These are phyloP conservation scores for Cephus pulcher DNA, from an alignment of 2,888 invertebrate species.

Conservation along the genomic window DNA sequence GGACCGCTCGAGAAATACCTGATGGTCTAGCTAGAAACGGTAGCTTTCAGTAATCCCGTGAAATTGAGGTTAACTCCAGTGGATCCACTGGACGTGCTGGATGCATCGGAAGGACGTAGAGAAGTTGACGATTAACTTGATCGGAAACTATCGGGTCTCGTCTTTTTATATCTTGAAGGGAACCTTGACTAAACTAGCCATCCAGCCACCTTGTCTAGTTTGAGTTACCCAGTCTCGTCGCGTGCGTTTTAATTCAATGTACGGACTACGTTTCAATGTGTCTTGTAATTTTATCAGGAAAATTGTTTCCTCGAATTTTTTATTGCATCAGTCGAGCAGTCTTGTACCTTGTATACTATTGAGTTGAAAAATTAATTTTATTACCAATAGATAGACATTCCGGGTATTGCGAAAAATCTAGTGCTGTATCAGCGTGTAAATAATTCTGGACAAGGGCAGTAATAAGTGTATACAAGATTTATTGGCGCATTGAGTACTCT, in stretches of 20 bases:
- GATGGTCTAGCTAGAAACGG: not conserved
- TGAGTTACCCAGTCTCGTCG: conserved; percentile 20
- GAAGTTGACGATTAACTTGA: not conserved
- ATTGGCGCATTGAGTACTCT: not conserved
- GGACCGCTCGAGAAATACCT: not conserved
- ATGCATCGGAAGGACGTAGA: not conserved
- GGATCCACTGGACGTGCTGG: not conserved
- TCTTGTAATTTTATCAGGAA: conserved; percentile 44
- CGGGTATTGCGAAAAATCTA: not conserved
- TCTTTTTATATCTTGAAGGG: not conserved
- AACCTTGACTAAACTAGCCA: not conserved
- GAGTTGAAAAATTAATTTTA: not conserved
- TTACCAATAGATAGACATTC: not conserved
- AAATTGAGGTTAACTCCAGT: not conserved
- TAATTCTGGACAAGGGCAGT: not conserved
- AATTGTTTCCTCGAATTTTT: not conserved
- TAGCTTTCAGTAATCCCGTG: not conserved
- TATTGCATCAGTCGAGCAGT: not conserved
- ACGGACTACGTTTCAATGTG: not conserved
- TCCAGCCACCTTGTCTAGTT: not conserved
- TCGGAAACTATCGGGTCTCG: not conserved
- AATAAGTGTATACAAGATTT: not conserved
- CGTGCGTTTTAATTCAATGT: conserved; percentile 41
- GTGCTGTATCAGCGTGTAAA: not conserved
- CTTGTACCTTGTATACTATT: not conserved